These are phyloP conservation scores for Neodiprion virginianus DNA, from an alignment of 1,140 invertebrate genomes.

Conservation along the genomic window DNA sequence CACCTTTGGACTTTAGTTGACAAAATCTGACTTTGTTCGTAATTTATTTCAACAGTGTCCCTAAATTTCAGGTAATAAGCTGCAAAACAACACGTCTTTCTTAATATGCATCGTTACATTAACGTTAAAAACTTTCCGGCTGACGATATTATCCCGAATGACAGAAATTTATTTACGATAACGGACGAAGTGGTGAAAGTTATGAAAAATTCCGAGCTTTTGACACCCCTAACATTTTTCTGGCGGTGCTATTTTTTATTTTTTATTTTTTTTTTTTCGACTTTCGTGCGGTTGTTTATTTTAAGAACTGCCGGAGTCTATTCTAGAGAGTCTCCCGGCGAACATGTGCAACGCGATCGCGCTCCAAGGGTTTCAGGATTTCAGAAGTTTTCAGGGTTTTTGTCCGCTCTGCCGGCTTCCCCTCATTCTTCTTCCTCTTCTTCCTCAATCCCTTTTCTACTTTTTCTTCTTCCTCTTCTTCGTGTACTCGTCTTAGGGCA, in stretches of 20 bases:
- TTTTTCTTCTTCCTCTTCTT: no score
- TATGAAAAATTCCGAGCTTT: neutral
- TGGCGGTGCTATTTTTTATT: neutral
- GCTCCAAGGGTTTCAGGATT: neutral
- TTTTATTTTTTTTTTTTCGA: constrained; percentile 4
- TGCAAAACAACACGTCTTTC: no score
- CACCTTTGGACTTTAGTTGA: no score
- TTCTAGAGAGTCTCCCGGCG: neutral
- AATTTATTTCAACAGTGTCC: no score
- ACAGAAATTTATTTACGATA: no score
- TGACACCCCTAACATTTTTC: neutral
- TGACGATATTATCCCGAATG: no score
- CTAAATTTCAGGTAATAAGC: no score
- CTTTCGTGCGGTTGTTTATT: constrained; percentile 6
- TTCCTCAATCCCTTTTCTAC: neutral
- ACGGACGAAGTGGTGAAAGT: no score
- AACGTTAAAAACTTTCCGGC: no score
- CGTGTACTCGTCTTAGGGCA: no score
- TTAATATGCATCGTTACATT: no score
- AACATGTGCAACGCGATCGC: neutral
- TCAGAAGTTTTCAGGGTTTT: neutral
- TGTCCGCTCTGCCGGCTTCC: neutral
- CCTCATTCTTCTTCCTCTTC: neutral
- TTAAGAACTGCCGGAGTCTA: neutral
- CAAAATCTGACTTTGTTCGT: no score